Evolutionary conservation across 23 tunicate genomes (phyloP).

Genomic region (Halocynthia roretzi): DNA sequence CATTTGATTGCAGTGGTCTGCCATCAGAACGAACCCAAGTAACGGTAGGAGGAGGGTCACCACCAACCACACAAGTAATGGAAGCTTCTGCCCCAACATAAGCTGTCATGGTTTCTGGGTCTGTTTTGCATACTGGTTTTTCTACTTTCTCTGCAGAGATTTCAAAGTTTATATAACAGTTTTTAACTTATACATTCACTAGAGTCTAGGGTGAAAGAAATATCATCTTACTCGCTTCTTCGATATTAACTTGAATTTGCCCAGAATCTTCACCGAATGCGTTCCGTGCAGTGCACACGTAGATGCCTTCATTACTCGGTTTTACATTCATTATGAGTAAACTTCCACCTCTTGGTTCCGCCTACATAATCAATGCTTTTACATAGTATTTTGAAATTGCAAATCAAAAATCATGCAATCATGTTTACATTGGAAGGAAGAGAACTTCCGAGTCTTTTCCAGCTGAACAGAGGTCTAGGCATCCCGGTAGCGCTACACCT

Average conservation of each 20-base stretch:
- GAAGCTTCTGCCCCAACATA: slow-evolving; percentile 88
- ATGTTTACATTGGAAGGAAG: slow-evolving; percentile 39
- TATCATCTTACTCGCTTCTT: slow-evolving; percentile 27
- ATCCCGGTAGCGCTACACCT: slow-evolving; percentile 40
- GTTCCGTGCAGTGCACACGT: slow-evolving; percentile 62
- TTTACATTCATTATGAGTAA: slow-evolving; percentile 31
- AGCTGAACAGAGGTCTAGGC: slow-evolving; percentile 45
- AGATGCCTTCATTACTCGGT: slow-evolving; percentile 43
- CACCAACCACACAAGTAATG: slow-evolving; percentile 60
- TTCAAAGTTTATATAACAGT: neutral
- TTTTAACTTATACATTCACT: no score
- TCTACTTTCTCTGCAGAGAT: neutral
- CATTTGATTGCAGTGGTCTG: slow-evolving; percentile 28
- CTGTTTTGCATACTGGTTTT: slow-evolving; percentile 84
- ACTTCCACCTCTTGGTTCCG: slow-evolving; percentile 22
- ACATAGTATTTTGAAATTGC: neutral
- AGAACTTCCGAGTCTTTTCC: slow-evolving; percentile 39
- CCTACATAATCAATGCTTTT: slow-evolving; percentile 11
- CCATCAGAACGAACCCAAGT: slow-evolving; percentile 70
- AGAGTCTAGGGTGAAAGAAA: no score
- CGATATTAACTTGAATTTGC: slow-evolving; percentile 30
- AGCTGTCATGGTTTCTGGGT: slow-evolving; percentile 62
- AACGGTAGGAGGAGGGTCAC: slow-evolving; percentile 64
- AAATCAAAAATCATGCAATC: neutral
- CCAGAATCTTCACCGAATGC: slow-evolving; percentile 39